A percentile compares a stretch with the other conserved stretches of the same genome.
phyloP scores from a whole-genome alignment of 2,797 vertebrate species.

The Molossus alvarezi region DNA sequence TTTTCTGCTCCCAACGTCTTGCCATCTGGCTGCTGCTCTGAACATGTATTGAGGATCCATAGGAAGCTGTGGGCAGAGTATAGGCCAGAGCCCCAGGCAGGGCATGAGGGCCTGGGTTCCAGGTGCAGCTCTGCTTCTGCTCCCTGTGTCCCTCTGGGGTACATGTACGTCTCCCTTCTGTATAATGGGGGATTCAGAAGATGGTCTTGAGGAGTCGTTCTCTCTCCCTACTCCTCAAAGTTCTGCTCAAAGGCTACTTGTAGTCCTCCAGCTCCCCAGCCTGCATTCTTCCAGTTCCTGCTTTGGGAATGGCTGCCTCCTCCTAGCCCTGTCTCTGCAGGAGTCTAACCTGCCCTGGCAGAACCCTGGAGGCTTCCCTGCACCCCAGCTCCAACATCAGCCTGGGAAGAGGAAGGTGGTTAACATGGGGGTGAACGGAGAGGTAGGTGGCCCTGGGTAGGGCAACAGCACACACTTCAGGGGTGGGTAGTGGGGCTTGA shows the following conservation, averaged over 20 bases:
- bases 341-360: neutral
- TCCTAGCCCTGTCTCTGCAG: neutral
- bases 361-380: neutral
- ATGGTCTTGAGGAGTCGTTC: neutral
- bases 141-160: neutral
- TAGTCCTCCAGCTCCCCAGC: neutral
- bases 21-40: neutral
- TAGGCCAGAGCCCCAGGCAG: neutral
- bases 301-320: neutral
- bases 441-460: neutral
- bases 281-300: neutral
- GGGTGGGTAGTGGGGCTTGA: neutral
- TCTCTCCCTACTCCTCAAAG: neutral
- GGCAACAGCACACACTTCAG: neutral
- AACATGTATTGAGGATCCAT: neutral
- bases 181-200: neutral
- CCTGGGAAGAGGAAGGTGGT: neutral
- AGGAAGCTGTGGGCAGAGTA: neutral
- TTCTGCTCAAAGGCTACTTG: neutral
- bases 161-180: neutral
- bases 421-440: neutral
- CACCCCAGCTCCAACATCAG: neutral
- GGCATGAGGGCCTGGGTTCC: neutral
- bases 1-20: neutral
- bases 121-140: neutral